Evolutionary conservation across 2,888 invertebrate genomes (phyloP).

Genomic region (Pseudanteris insignis): DNA sequence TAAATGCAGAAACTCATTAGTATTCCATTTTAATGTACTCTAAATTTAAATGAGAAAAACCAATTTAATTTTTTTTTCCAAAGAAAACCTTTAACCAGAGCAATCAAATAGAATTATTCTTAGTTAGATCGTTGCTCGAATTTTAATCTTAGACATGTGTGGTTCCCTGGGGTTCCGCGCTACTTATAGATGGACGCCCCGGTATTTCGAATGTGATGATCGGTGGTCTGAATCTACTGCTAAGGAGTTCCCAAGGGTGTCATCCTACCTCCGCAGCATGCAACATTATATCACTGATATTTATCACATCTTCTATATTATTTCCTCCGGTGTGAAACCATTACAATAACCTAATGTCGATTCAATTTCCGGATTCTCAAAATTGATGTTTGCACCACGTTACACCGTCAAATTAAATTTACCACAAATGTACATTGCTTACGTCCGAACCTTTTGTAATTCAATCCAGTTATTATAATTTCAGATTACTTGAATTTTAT

Average conservation of each 20-base stretch:
- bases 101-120: conserved; percentile 14
- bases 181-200: conserved; percentile 44
- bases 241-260: conserved; percentile 54
- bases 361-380: not conserved
- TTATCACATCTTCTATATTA: conserved; percentile 40
- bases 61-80: not conserved
- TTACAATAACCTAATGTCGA: conserved; percentile 2
- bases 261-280: conserved; percentile 41
- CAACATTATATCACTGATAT: conserved; percentile 46
- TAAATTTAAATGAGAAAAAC: not conserved
- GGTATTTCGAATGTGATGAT: conserved; percentile 50
- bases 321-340: conserved; percentile 17
- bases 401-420: too few relatives aligned
- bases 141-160: conserved; percentile 42
- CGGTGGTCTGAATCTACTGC: conserved; percentile 47
- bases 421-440: too few relatives aligned
- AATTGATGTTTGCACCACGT: too few relatives aligned
- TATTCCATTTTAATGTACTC: not conserved
- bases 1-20: not conserved
- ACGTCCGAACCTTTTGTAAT: too few relatives aligned
- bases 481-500: too few relatives aligned
- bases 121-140: conserved; percentile 30
- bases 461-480: too few relatives aligned
- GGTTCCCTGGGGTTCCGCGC: conserved; percentile 40
- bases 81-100: too few relatives aligned